phyloP scores from a whole-genome alignment of 2,113 vertebrate species.

The Chascanopsetta lugubris region DNA sequence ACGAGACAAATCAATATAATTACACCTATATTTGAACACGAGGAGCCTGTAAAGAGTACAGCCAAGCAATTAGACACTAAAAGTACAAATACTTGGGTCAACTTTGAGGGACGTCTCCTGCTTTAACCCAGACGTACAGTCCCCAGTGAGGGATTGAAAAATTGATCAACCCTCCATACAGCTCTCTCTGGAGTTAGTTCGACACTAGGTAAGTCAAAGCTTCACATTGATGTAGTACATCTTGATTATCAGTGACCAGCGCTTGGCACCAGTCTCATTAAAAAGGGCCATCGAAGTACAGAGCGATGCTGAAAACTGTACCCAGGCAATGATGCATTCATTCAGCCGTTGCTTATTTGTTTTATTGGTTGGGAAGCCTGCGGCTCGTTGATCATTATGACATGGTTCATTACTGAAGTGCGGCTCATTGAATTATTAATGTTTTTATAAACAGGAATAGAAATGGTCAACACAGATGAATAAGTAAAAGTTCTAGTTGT shows the following conservation, averaged over 20 bases:
- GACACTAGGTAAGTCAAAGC: background rate
- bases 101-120: too few relatives aligned
- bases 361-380: conserved; percentile 24
- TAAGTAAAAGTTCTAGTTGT: conserved; percentile 19
- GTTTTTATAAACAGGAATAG: conserved; percentile 24
- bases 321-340: conserved; percentile 20
- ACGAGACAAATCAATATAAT: too few relatives aligned
- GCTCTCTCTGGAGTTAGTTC: background rate
- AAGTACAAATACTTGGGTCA: too few relatives aligned
- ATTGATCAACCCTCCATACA: background rate
- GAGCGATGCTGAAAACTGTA: background rate
- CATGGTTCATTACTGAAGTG: conserved; percentile 39
- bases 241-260: conserved; percentile 6
- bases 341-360: conserved; percentile 21
- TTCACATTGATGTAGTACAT: background rate
- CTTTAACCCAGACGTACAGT: background rate
- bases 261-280: conserved; percentile 27
- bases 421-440: conserved; percentile 36
- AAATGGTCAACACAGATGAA: conserved; percentile 19
- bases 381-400: conserved; percentile 48
- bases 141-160: background rate
- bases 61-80: background rate
- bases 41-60: background rate
- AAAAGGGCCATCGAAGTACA: conserved; percentile 17
- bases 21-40: background rate